Base-by-base conservation (phyloP, 2,888 invertebrate genomes). In the Xanthostigma xanthostigma region DNA sequence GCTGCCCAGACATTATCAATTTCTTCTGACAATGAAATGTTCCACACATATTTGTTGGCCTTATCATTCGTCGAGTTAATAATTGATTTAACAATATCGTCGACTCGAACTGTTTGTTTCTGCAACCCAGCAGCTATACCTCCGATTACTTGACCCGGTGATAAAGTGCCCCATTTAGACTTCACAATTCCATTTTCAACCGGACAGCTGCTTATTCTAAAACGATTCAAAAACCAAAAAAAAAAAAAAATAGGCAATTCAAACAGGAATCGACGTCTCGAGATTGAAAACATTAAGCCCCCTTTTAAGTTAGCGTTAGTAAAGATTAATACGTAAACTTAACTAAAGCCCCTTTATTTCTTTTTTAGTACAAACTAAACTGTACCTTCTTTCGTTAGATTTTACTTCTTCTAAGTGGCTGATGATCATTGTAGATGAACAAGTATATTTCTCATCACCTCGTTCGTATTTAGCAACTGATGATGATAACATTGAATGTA, bases 141-240 rank as follows among this genome's bases (percentile, higher is more conserved):
- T 4, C 75, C 70, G 50, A 81, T 69, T 9, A 82, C 57, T 2
- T 73, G 72, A 1, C 79, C 79, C 1, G 73, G 69, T 6, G 79
- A 67, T 52, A 81, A 61, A 0, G 76, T 71, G 3, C 79, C 81
- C 71, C 75, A 81, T 4, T 70, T 66, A 1, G 79, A 78, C 58
- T 75, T 69, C 9, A 83, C 66, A 1, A 80, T 76, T 1, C 84
- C 84, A 36, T 72, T 70, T 67, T 82, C 81, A 50, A 77, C 68
- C 0, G 82, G 81, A 59, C 82, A 82, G 55, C 38, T 50, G 46
- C 60, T 61, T 46, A 10, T 49, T 27, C 27, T 27, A 27, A 27
- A 27, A 27, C 6, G 27, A 27, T 27, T 27, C 6, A 27, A 27
- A 27, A 27, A 27, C 1, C 27, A 6, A 6, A 17, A 17, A n/a